Evolutionary conservation across 2,113 vertebrate species (phyloP).

Genomic region (Tetraodon nigroviridis): DNA sequence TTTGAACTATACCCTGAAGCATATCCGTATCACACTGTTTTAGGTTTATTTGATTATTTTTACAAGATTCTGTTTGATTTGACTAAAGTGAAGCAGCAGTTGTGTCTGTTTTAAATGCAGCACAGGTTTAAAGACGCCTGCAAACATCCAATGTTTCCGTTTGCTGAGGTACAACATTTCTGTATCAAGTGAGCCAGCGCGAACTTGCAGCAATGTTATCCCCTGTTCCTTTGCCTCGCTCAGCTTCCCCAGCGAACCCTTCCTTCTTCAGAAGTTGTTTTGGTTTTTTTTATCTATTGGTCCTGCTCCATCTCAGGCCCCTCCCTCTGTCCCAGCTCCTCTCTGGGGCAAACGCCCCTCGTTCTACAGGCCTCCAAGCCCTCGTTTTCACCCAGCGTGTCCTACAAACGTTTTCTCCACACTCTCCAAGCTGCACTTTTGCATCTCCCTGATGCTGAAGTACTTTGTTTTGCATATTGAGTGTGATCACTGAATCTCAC

Average conservation of each 20-base stretch:
- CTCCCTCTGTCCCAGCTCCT: constrained; percentile 22
- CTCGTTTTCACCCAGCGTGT: constrained; percentile 28
- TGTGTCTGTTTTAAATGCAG: no score
- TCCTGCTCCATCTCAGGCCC: constrained; percentile 16
- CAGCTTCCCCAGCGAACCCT: constrained; percentile 2
- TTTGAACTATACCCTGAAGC: no score
- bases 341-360: constrained; percentile 22
- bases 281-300: constrained; percentile 20
- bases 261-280: constrained; percentile 9
- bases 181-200: no score
- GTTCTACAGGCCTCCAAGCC: constrained; percentile 42
- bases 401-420: no score
- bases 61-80: no score
- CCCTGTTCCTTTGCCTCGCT: constrained; percentile 7
- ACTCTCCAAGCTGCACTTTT: no score
- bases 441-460: background rate
- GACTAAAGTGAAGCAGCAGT: no score
- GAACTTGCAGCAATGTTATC: background rate
- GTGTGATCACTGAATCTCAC: background rate
- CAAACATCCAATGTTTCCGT: no score
- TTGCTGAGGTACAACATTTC: no score
- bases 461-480: background rate
- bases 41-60: no score
- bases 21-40: no score
- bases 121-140: no score